Evolutionary conservation across 2,888 invertebrate genomes (phyloP).

Genomic region (Sipha maydis): DNA sequence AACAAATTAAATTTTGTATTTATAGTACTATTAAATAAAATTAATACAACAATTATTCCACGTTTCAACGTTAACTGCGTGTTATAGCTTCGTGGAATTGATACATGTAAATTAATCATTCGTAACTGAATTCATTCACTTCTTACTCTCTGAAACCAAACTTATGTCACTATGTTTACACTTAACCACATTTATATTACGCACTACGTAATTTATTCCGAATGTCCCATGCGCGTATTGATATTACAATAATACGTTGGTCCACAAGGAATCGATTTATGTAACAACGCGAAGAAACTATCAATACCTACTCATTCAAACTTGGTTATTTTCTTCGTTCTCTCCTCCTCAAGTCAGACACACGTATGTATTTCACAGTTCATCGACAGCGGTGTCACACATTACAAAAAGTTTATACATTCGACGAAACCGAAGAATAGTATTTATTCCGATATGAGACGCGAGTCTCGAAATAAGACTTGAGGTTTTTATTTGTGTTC

Average conservation of each 20-base stretch:
- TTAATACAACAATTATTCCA: neutral
- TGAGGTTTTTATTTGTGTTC: neutral
- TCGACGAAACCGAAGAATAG: neutral
- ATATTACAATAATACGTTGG: neutral
- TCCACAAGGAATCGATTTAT: slow-evolving; percentile 19
- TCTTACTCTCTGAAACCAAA: neutral
- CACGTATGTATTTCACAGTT: neutral
- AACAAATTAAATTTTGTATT: no score
- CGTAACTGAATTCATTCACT: neutral
- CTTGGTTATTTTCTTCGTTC: neutral
- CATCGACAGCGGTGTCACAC: neutral
- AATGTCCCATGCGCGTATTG: neutral
- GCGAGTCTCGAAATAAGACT: neutral
- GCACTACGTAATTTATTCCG: neutral
- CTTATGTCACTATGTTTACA: neutral
- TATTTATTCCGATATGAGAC: neutral
- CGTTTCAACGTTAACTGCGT: neutral
- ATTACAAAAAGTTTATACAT: neutral
- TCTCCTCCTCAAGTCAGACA: neutral
- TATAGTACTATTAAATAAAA: no score
- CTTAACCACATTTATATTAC: neutral
- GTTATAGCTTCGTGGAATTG: neutral
- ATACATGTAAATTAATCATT: neutral
- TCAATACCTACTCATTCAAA: neutral
- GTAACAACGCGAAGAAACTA: neutral